Evolutionary conservation across 2,113 vertebrate species (phyloP).

Genomic region (Notechis scutatus): DNA sequence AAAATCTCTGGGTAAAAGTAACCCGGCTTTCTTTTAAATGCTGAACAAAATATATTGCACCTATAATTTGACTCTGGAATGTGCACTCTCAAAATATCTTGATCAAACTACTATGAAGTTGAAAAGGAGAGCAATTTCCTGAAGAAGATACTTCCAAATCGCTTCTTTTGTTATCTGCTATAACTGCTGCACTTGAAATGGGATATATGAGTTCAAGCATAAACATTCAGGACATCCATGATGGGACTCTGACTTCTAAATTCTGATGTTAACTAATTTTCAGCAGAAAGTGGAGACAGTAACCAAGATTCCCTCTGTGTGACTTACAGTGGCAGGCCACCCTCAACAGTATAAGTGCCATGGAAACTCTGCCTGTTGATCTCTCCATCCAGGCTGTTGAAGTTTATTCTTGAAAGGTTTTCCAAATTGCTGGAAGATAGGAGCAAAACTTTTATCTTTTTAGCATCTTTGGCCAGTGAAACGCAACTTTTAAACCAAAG

Average conservation of each 20-base stretch:
- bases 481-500: not conserved
- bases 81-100: not conserved
- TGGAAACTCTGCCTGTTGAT: constrained; percentile 71
- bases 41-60: not conserved
- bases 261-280: not conserved
- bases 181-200: not conserved
- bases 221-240: not conserved
- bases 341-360: constrained; percentile 49
- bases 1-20: not conserved
- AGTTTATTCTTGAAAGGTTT: constrained; percentile 64
- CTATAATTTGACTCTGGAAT: not conserved
- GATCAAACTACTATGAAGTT: not conserved
- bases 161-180: not conserved
- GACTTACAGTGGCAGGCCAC: constrained; percentile 69
- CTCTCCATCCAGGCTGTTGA: constrained; percentile 65
- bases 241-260: not conserved
- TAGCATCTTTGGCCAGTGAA: not conserved
- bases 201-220: not conserved
- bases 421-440: constrained; percentile 55
- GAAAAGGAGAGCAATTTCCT: not conserved
- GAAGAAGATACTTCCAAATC: not conserved
- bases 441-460: not conserved
- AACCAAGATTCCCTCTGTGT: not conserved
- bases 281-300: not conserved
- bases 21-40: not conserved